Base-by-base conservation (phyloP, 2,888 invertebrate species). In the Clostera curtula region DNA sequence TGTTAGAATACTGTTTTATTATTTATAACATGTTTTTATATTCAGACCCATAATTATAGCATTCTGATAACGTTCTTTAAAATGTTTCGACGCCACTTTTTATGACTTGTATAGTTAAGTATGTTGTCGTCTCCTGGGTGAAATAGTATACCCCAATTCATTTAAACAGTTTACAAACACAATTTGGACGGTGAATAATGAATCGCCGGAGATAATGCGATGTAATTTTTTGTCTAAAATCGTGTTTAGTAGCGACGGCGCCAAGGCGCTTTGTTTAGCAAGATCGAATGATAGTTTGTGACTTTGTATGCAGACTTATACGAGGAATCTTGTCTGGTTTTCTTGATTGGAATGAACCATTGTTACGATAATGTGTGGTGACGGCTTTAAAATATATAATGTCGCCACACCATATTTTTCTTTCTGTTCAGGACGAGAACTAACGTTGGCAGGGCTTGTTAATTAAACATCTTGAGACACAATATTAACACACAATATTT, bases 231-330 rank as follows among this genome's bases (percentile, higher is more conserved):
- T 53, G 56, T 61, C 45, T 53, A 53, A 56, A 44, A 49, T 37
- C 38, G 59, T 66, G 63, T 66, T 69, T 70, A n/a, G n/a, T 65
- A 68, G 55, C 51, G 59, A 51, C 46, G 54, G 46, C 51, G 48
- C 40, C 44, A 32, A 54, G 70, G 68, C 73, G 71, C 70, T 67
- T 67, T 65, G 60, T 60, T 56, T 47, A 36, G 54, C 29, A 33
- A 48, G 66, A 66, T 68, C 45, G 29, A 35, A 32, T 38, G 65
- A 68, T 67, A 65, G 52, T 34, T 31, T 30, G 29, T 49, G 47
- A 56, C n/a, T n/a, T n/a, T n/a, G 52, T 57, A 56, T 55, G 56
- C 56, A 41, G 48, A 36, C 35, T 38, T 46, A 55, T 40, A 13
- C 29, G 23, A 33, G 27, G 34, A 34, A 17, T 20, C 31, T 32